Conservation (phyloP, 2,797 vertebrate species). For the Amblyraja radiata region DNA sequence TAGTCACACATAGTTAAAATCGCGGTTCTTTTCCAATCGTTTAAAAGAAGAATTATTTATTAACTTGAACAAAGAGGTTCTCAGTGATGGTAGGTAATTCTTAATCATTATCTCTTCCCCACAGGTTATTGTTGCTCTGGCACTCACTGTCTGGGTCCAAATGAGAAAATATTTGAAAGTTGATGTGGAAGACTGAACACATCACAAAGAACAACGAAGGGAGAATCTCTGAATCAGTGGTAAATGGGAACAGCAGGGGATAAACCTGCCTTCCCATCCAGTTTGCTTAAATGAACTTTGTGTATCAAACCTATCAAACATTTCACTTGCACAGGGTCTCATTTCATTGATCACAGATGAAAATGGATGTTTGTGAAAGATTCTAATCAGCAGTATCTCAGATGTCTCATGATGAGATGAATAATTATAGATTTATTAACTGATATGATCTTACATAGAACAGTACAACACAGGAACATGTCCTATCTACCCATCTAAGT, state of each 20-base stretch:
- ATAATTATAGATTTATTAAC: neutral
- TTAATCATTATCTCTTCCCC: neutral
- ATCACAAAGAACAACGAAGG: conserved; percentile 13
- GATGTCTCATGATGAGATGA: neutral
- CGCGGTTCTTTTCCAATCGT: neutral
- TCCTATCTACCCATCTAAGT: no score
- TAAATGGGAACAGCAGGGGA: neutral
- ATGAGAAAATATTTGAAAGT: conserved; percentile 19
- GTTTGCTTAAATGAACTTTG: neutral
- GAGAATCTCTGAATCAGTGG: neutral
- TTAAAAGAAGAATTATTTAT: neutral
- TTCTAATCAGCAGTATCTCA: neutral
- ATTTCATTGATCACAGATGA: neutral
- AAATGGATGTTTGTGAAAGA: conserved; percentile 12
- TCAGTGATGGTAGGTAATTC: neutral
- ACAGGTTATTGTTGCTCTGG: neutral
- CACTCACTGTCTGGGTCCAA: neutral
- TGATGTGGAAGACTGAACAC: conserved; percentile 19
- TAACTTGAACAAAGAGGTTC: neutral
- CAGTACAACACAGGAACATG: no score
- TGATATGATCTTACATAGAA: neutral
- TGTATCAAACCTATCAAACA: neutral
- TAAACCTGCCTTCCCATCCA: neutral
- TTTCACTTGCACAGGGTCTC: neutral
- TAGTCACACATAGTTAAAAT: neutral